Conservation (phyloP, 1,140 invertebrate species). For the Helicoverpa zea region DNA sequence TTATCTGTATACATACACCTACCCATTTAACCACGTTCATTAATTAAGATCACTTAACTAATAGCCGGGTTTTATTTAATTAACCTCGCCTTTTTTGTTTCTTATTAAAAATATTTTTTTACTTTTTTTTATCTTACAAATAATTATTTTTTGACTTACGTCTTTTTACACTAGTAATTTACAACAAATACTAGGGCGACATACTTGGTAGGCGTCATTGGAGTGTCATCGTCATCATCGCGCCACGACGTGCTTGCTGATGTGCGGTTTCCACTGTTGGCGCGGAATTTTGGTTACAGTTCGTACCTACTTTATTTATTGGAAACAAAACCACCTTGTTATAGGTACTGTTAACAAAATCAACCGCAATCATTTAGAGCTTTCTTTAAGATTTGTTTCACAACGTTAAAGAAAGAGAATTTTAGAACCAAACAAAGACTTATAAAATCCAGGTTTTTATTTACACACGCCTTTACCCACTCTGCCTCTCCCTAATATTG, state of each 20-base stretch:
- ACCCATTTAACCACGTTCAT: neutral
- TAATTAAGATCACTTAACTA: constrained; percentile 5
- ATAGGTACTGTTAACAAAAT: no score
- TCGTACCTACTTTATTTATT: neutral
- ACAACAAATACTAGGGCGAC: constrained; percentile 43
- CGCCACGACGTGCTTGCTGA: no score
- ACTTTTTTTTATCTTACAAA: no score
- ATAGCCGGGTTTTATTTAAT: no score
- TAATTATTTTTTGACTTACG: neutral
- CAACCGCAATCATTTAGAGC: no score
- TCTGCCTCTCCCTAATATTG: no score
- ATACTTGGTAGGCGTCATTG: constrained; percentile 6
- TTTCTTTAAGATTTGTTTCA: no score
- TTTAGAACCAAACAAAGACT: neutral
- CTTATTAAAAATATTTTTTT: no score
- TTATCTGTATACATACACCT: neutral
- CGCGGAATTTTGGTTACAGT: neutral
- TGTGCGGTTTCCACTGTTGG: neutral
- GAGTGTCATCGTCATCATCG: neutral
- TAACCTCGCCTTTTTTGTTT: no score
- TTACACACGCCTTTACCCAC: neutral
- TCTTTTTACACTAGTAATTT: constrained; percentile 40
- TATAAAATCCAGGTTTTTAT: neutral
- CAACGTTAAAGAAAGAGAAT: neutral
- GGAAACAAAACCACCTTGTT: neutral